Percentiles rank a stretch among this genome's conserved stretches.
Evolutionary conservation across 2,113 vertebrate genomes (phyloP).

Genomic region (Pachypanchax playfairii): DNA sequence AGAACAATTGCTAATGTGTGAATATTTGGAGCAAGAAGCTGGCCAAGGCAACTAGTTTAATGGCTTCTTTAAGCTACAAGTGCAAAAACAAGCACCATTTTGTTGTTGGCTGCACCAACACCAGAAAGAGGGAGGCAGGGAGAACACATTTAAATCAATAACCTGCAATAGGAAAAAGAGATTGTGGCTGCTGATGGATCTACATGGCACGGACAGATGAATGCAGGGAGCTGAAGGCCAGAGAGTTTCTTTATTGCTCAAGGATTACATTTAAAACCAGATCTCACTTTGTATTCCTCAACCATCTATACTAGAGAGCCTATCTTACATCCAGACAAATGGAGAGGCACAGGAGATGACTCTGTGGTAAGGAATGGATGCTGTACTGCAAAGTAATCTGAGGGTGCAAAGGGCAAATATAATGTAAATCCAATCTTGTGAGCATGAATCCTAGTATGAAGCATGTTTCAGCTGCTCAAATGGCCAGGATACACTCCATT

Average conservation of each 20-base stretch:
- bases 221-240: constrained; percentile 72
- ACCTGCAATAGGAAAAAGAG: constrained; percentile 46
- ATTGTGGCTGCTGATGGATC: constrained; percentile 74
- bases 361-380: constrained; percentile 61
- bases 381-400: constrained; percentile 42
- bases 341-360: constrained; percentile 56
- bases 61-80: constrained; percentile 66
- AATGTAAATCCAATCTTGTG: constrained; percentile 78
- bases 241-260: constrained; percentile 74
- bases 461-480: constrained; percentile 61
- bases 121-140: constrained; percentile 32
- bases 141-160: constrained; percentile 71
- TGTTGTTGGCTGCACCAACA: constrained; percentile 52
- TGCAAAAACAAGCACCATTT: constrained; percentile 59
- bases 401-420: constrained; percentile 72
- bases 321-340: constrained; percentile 71
- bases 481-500: constrained; percentile 67
- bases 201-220: constrained; percentile 61
- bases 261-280: constrained; percentile 78
- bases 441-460: constrained; percentile 58
- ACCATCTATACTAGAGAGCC: constrained; percentile 69
- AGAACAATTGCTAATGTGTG: constrained; percentile 17
- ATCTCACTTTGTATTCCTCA: constrained; percentile 73
- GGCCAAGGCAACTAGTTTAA: constrained; percentile 23
- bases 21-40: constrained; percentile 13